phyloP scores from a whole-genome alignment of 1,140 invertebrate genomes.

The Trichogramma pretiosum region DNA sequence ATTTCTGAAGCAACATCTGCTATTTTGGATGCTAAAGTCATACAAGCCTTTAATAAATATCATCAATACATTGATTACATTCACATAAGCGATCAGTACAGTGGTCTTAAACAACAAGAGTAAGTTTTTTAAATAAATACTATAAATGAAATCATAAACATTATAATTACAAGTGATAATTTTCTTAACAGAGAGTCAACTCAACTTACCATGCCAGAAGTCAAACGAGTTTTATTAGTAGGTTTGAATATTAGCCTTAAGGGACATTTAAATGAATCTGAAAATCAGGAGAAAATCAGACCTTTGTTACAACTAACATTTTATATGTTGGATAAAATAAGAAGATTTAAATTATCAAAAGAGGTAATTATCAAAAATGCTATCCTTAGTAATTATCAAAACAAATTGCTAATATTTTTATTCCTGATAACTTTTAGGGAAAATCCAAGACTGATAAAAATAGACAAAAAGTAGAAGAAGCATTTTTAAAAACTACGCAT shows the following conservation, averaged over 20 bases:
- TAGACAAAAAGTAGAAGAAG: conserved; percentile 81
- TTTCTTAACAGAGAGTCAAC: conserved; percentile 44
- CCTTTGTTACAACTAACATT: conserved; percentile 81
- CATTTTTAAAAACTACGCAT: conserved; percentile 87
- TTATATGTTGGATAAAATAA: conserved; percentile 85
- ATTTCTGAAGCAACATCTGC: conserved; percentile 75
- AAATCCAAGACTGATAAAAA: conserved; percentile 88
- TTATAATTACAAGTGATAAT: conserved; percentile 5
- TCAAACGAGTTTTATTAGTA: conserved; percentile 74
- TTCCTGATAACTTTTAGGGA: conserved; percentile 47
- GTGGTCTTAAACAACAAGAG: conserved; percentile 81
- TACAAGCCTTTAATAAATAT: conserved; percentile 76
- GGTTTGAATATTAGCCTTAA: conserved; percentile 71
- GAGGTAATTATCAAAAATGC: conserved; percentile 69
- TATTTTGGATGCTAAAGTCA: conserved; percentile 76
- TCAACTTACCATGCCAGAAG: conserved; percentile 57
- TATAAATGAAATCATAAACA: too few species aligned
- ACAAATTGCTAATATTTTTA: not conserved
- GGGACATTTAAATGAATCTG: conserved; percentile 48
- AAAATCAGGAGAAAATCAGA: conserved; percentile 63
- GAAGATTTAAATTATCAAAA: conserved; percentile 79
- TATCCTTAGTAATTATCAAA: not conserved
- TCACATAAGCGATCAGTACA: conserved; percentile 94
- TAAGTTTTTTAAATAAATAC: conserved; percentile 48
- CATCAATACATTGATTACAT: conserved; percentile 85